Percentiles rank a stretch among this genome's conserved stretches.
Evolutionary conservation across 2,113 vertebrate species (phyloP).

Genomic region (Malurus alboscapulatus): DNA sequence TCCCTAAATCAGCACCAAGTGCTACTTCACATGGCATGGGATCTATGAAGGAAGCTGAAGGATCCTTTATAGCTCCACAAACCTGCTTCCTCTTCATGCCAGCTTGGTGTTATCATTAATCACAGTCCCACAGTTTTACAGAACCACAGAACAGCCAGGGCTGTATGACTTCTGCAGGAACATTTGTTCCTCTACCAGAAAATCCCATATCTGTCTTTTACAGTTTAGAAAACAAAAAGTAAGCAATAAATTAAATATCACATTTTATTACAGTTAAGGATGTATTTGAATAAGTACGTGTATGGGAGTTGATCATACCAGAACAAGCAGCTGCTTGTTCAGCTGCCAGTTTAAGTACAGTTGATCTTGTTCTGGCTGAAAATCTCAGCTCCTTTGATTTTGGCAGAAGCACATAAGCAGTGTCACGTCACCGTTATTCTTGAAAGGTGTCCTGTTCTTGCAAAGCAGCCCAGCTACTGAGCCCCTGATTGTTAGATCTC

Average conservation of each 20-base stretch:
- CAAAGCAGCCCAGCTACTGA: neutral
- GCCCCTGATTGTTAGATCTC: neutral
- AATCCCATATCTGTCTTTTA: neutral
- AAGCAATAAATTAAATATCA: neutral
- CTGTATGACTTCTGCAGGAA: neutral
- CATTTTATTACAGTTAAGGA: neutral
- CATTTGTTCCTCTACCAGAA: neutral
- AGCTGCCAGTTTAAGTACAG: neutral
- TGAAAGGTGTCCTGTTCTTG: neutral
- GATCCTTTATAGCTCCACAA: neutral
- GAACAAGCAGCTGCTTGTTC: neutral
- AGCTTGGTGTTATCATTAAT: neutral
- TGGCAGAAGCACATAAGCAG: neutral
- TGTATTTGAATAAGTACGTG: neutral
- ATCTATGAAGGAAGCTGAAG: neutral
- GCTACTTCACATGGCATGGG: neutral
- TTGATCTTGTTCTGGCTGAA: neutral
- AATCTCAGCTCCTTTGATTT: neutral
- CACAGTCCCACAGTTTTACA: neutral
- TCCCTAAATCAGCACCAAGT: neutral
- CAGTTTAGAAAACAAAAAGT: neutral
- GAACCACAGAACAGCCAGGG: neutral
- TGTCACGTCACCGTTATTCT: neutral
- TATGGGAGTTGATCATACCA: neutral
- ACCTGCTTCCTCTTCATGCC: neutral